These are phyloP conservation scores for Ochotona curzoniae DNA, from an alignment of 2,113 vertebrate genomes.

Conservation along the genomic window DNA sequence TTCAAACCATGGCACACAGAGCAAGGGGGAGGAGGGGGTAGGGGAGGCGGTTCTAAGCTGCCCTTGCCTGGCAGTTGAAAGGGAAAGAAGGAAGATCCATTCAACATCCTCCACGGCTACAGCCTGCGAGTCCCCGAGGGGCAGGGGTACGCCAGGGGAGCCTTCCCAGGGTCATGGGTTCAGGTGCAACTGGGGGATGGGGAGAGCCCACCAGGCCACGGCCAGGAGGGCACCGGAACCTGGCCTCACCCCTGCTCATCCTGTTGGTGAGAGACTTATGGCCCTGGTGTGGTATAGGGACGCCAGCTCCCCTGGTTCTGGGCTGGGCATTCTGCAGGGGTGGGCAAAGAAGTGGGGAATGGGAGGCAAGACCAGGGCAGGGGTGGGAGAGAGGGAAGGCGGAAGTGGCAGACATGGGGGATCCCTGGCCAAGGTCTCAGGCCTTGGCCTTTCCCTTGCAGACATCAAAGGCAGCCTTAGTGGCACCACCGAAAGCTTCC, in stretches of 20 bases:
- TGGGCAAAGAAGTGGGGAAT: not conserved
- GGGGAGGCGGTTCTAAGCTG: not conserved
- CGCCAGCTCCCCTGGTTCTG: not conserved
- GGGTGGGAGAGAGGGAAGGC: conserved; percentile 23
- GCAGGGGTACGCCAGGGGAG: too few relatives aligned
- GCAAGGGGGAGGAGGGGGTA: not conserved
- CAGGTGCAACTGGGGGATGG: not conserved
- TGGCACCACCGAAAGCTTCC: conserved; percentile 94
- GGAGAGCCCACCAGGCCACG: not conserved
- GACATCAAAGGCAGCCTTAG: conserved; percentile 89
- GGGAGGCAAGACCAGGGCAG: not conserved
- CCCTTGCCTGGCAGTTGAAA: not conserved
- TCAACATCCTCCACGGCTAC: too few relatives aligned
- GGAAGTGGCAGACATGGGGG: conserved; percentile 47
- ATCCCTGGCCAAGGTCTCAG: conserved; percentile 75
- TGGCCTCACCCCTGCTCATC: not conserved
- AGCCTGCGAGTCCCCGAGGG: too few relatives aligned
- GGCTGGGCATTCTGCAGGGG: not conserved
- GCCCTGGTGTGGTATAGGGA: not conserved
- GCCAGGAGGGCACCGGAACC: not conserved
- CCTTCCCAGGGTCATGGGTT: not conserved
- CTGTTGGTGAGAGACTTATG: not conserved
- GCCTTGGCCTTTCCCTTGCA: conserved; percentile 91
- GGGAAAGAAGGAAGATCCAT: not conserved
- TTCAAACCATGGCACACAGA: conserved; percentile 49